A percentile compares a stretch with the other conserved stretches of the same genome.
These are phyloP conservation scores for Geopemphigus sp. DNA, from an alignment of 1,140 invertebrate genomes.

Conservation along the genomic window DNA sequence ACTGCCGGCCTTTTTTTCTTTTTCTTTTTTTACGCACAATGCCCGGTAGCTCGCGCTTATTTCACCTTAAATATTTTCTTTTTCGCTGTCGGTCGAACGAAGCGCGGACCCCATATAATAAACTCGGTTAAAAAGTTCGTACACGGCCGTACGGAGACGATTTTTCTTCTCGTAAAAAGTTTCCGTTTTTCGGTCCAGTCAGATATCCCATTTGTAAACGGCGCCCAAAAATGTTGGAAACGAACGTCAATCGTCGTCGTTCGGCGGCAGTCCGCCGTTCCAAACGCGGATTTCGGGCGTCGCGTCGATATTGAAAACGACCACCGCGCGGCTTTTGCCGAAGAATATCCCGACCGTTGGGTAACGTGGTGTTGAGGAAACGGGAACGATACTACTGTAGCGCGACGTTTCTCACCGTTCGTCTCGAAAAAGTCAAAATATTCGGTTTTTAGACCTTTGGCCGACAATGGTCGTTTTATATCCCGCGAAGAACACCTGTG, in stretches of 20 bases:
- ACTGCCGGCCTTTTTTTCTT: not conserved
- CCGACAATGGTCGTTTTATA: no score
- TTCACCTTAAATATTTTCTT: conserved; percentile 38
- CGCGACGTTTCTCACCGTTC: no score
- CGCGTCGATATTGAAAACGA: no score
- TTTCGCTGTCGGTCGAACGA: not conserved
- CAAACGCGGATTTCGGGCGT: no score
- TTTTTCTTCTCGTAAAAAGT: conserved; percentile 26
- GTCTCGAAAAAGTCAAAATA: no score
- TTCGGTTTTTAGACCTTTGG: no score
- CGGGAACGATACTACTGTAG: no score
- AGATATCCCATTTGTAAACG: conserved; percentile 11
- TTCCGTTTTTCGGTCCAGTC: not conserved
- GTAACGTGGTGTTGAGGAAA: no score
- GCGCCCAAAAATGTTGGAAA: not conserved
- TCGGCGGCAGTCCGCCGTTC: no score
- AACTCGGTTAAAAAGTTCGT: conserved; percentile 18
- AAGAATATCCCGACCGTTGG: no score
- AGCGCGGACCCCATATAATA: not conserved
- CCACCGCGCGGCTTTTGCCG: no score
- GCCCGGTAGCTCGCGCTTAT: conserved; percentile 17
- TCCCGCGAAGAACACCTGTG: no score
- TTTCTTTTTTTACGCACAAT: not conserved
- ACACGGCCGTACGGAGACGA: not conserved
- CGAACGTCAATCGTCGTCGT: not conserved